Conservation (phyloP, 2,888 invertebrate species). For the Acleris sparsana region DNA sequence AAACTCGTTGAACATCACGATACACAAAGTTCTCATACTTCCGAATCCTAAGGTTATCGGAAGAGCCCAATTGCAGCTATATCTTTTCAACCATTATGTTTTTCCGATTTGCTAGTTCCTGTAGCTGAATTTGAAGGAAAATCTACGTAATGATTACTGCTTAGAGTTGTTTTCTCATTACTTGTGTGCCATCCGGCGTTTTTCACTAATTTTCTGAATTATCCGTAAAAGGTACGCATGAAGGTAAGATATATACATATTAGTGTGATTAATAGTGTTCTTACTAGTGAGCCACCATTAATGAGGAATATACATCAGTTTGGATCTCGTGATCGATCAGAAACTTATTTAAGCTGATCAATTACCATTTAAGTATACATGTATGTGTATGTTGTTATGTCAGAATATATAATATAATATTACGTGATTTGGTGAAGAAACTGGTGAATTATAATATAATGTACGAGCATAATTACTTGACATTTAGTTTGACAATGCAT, state of each 20-base stretch:
- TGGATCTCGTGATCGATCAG: conserved; percentile 1
- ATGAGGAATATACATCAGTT: background rate
- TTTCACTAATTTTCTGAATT: conserved; percentile 48
- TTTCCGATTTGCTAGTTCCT: conserved; percentile 72
- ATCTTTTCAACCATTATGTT: conserved; percentile 74
- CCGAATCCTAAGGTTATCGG: conserved; percentile 72
- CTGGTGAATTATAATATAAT: background rate
- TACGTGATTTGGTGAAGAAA: background rate
- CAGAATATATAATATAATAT: background rate
- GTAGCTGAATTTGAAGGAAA: conserved; percentile 45
- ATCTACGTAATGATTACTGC: conserved; percentile 28
- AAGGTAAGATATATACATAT: conserved; percentile 1
- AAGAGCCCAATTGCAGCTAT: conserved; percentile 69
- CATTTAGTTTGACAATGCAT: background rate
- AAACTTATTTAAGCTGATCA: background rate
- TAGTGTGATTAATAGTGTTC: conserved; percentile 17
- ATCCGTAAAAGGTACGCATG: conserved; percentile 22
- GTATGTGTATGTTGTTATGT: background rate
- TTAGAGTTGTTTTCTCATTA: conserved; percentile 10
- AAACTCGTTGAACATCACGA: too few species aligned
- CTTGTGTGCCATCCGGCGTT: conserved; percentile 48
- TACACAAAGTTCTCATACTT: conserved; percentile 45
- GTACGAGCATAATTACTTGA: background rate
- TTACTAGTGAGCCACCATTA: conserved; percentile 12
- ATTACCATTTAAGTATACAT: background rate